Base-by-base conservation (phyloP, 2,113 vertebrate genomes). In the Amphilophus citrinellus region DNA sequence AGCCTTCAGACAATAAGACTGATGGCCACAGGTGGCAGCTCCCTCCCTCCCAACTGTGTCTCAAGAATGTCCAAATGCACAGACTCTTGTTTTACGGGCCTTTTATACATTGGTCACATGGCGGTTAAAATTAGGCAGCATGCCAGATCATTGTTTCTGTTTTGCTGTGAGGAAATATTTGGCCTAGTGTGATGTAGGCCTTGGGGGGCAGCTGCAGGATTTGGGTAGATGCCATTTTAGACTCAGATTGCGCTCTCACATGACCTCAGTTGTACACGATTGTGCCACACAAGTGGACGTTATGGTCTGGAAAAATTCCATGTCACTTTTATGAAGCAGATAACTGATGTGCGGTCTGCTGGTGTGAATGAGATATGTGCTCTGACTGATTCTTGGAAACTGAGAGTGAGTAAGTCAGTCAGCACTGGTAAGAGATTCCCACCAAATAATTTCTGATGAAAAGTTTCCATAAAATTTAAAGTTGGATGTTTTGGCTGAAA, bases 181-280 rank as follows among this genome's bases (percentile, higher is more conserved):
- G 88, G 84, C 83, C 77, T 50, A 61, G 82, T 77, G 85, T 90
- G 92, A 94, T 93, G 88, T 93, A 92, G 84, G 91, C 87, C 89
- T 87, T 84, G 62, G 78, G 87, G 88, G 89, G 89, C 94, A 95
- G 94, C 93, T 95, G 91, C 60, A 50, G 86, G 87, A 91, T 91
- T 84, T 90, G 88, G 81, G 66, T 75, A 37, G 87, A 91, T 92
- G 91, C 89, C 93, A 93, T 89, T 94, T 94, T 79, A 79, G 86
- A 92, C 86, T 96, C 93, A 88, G 87, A 87, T 96, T 96, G 89
- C 94, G 89, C 84, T 94, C 92, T 94, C 91, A 91, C 94, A 94
- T 94, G 94, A 95, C 92, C 91, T 90, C 57, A 66, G 87, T 62
- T 87, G 84, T 86, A 86, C 81, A 78, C 15, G 76, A 90, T 61